Conservation (phyloP, 2,888 invertebrate species). For the Chalcis sispes region DNA sequence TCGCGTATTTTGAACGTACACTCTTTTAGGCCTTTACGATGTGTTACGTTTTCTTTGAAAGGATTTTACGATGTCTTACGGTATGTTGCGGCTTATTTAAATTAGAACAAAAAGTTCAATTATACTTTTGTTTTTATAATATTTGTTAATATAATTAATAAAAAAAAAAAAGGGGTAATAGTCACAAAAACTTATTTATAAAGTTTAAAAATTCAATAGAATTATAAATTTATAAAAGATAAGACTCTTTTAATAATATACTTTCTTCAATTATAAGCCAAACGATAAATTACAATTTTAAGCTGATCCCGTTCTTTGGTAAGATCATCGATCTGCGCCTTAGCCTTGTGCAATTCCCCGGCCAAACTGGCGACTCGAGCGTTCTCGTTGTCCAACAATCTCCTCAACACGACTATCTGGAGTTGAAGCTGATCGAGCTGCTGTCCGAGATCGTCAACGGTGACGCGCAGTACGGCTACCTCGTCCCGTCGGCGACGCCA, state of each 20-base stretch:
- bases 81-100: too few species aligned
- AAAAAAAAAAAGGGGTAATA: too few species aligned
- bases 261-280: too few species aligned
- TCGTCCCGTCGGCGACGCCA: conserved; percentile 79
- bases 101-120: too few species aligned
- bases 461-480: conserved; percentile 76
- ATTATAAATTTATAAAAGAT: background rate
- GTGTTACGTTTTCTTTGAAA: background rate
- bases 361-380: conserved; percentile 77
- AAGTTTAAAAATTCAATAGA: background rate
- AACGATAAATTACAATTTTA: conserved; percentile 65
- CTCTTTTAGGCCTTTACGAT: background rate
- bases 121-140: too few species aligned
- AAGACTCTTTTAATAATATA: too few species aligned
- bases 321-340: conserved; percentile 76
- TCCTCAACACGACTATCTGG: conserved; percentile 79
- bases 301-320: conserved; percentile 76
- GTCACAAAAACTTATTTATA: too few species aligned
- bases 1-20: too few species aligned
- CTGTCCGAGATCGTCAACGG: conserved; percentile 77
- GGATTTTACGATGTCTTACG: background rate
- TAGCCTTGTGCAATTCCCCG: conserved; percentile 76
- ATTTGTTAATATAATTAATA: too few species aligned
- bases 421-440: conserved; percentile 77
- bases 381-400: conserved; percentile 80